Base-by-base conservation (phyloP, 2,113 vertebrate species). In the Willisornis vidua region DNA sequence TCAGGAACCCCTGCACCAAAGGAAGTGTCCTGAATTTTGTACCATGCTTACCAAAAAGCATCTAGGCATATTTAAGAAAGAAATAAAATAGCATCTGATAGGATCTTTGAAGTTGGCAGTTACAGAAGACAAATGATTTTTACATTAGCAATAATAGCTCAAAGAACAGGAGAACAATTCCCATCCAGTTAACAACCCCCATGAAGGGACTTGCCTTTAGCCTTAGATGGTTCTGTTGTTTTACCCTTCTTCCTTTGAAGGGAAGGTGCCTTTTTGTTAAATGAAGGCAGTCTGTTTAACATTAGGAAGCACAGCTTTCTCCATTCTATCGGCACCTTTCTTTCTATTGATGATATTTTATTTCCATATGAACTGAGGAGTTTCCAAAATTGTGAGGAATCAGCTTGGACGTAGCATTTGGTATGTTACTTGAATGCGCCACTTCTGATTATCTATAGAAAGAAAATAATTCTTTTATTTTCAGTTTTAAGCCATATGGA, bases 381-480 rank as follows among this genome's bases (percentile, higher is more conserved):
- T 89, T 95, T 72, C 24, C 80, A 57, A 90, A 90, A 58, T 80
- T 20, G 4, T 74, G 85, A 73, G 76, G 59, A 67, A 93, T 85
- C 87, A 78, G n/a, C 73, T 88, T 96, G 20, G 37, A 80, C 39
- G 1, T 33, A 87, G 67, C 19, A 52, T 90, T 94, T 79, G 70
- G 39, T 87, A 54, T 90, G 49, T 75, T 92, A 48, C 71, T 93
- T 81, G 52, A 84, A 85, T 49, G 35, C 84, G 62, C 85, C 93
- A 71, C 41, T 93, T 84, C 68, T 95, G 80, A 85, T 92, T 89
- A 87, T 35, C n/a, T 33, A 55, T 77, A 26, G 29, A 54, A 19
- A 83, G 20, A 45, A 84, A 79, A 62, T 89, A 61, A 81, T 96
- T 82, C 10, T 84, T 90, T 72, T 85, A 35, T 92, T 93, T 93